Evolutionary conservation across 2,888 invertebrate genomes (phyloP).

Genomic region (Clivina fossor): DNA sequence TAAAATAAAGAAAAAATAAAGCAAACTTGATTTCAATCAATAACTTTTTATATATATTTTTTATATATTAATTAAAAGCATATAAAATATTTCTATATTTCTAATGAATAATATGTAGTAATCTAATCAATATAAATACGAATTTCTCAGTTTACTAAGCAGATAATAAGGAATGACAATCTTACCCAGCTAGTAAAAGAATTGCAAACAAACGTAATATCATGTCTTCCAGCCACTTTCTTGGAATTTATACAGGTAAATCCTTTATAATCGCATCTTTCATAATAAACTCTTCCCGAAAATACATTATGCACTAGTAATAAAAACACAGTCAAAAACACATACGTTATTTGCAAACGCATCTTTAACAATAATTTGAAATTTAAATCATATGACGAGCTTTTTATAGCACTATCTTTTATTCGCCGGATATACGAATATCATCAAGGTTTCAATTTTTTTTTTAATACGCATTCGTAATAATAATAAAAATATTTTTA

Average conservation of each 20-base stretch:
- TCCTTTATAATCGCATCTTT: slow-evolving; percentile 37
- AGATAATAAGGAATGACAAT: no score
- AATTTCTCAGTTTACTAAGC: no score
- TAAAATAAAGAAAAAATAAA: no score
- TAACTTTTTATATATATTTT: no score
- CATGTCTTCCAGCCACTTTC: slow-evolving; percentile 31
- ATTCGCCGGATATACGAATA: slow-evolving; percentile 10
- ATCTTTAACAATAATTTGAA: slow-evolving; percentile 21
- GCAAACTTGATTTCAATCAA: no score
- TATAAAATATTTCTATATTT: no score
- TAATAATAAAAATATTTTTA: no score
- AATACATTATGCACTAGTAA: neutral
- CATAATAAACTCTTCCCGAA: slow-evolving; percentile 31
- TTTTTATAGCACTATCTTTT: slow-evolving; percentile 18
- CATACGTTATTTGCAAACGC: neutral
- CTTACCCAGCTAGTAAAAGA: slow-evolving; percentile 36
- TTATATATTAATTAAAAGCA: no score
- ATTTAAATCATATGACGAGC: slow-evolving; percentile 5
- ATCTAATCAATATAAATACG: no score
- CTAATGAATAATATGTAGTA: no score
- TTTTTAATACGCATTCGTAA: slow-evolving; percentile 4
- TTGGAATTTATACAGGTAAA: slow-evolving; percentile 33
- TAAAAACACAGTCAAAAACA: neutral
- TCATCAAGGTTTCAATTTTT: slow-evolving; percentile 12
- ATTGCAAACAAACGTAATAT: slow-evolving; percentile 35